Conservation (phyloP, 2,888 invertebrate genomes). For the Augiades crinisus region DNA sequence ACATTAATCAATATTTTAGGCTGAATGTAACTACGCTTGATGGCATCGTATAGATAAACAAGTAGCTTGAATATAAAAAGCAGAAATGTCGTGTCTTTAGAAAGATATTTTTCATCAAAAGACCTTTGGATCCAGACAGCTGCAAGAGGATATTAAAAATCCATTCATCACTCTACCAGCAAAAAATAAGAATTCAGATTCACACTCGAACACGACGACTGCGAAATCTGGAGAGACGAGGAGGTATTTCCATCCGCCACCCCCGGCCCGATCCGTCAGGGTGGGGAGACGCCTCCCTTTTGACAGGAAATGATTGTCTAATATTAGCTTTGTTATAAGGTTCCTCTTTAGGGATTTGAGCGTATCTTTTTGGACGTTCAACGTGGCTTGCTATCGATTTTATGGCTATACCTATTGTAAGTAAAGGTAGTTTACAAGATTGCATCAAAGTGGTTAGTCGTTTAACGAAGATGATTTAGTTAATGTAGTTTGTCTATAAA, state of each 20-base stretch:
- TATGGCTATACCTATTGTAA: background rate
- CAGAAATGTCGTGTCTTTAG: constrained; percentile 27
- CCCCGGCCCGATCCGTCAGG: constrained; percentile 48
- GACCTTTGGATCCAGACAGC: constrained; percentile 52
- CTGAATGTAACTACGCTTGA: too few relatives aligned
- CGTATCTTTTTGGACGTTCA: constrained; percentile 35
- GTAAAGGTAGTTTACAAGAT: background rate
- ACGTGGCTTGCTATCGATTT: constrained; percentile 29
- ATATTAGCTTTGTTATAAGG: constrained; percentile 80
- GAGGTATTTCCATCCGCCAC: constrained; percentile 60
- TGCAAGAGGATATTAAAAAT: constrained; percentile 75
- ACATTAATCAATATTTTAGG: constrained; percentile 20
- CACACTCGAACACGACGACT: constrained; percentile 70
- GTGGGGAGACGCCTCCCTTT: constrained; percentile 62
- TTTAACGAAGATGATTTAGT: too few relatives aligned
- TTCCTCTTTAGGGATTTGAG: constrained; percentile 68
- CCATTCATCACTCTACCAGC: constrained; percentile 69
- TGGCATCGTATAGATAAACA: constrained; percentile 5
- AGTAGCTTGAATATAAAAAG: background rate
- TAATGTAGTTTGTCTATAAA: too few relatives aligned
- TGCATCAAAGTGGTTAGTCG: too few relatives aligned
- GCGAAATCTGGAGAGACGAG: constrained; percentile 74
- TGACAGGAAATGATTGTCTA: constrained; percentile 81
- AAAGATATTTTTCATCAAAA: constrained; percentile 57
- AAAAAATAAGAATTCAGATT: constrained; percentile 76